Evolutionary conservation across 2,797 vertebrate genomes (phyloP), one percentile per base, ranked within the genome.

Genomic region (Spheniscus humboldti): DNA sequence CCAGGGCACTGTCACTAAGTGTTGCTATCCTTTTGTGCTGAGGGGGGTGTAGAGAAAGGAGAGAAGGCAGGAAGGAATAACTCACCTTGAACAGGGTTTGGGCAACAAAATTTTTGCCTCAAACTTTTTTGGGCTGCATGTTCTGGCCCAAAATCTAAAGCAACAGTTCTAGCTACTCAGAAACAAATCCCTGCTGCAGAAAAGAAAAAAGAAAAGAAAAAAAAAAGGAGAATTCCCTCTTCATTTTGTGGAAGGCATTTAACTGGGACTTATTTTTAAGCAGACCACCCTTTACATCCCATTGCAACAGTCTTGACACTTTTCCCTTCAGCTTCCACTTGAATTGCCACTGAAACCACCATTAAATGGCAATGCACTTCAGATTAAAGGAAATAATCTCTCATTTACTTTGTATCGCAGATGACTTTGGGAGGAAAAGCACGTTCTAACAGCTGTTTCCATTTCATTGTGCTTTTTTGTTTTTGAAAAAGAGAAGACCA

Each of bases 391-490:
- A 97, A 97, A 87, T 87, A 63, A 97, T 96, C 96, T 97, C 86
- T 18, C 24, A 64, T 91, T 93, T 84, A 94, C 96, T 96, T 97
- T 75, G 86, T 80, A 88, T 80, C 86, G 86, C 95, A 84, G 92
- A 97, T 82, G 94, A 96, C 95, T 97, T 96, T 52, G 97, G 93
- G 98, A 98, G 97, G 98, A 94, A 98, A 98, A 97, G 97, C 97
- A 87, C 97, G 97, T 98, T 97, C 97, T 97, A 96, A 98, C 98
- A 99, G 98, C 98, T 99, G 99, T 97, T 98, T 99, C 98, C 97
- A 98, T 97, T 97, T 97, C 95, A 96, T 85, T 92, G 96, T 96
- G 80, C 94, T 95, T 96, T 95, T 96, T 94, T 95, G 79, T 77
- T 97, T 97, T 95, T 96, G 94, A 89, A 88, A 94, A 75, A n/a